Evolutionary conservation across 2,113 vertebrate genomes (phyloP), one percentile per base, ranked within the genome.

Genomic region (Odocoileus hemionus): DNA sequence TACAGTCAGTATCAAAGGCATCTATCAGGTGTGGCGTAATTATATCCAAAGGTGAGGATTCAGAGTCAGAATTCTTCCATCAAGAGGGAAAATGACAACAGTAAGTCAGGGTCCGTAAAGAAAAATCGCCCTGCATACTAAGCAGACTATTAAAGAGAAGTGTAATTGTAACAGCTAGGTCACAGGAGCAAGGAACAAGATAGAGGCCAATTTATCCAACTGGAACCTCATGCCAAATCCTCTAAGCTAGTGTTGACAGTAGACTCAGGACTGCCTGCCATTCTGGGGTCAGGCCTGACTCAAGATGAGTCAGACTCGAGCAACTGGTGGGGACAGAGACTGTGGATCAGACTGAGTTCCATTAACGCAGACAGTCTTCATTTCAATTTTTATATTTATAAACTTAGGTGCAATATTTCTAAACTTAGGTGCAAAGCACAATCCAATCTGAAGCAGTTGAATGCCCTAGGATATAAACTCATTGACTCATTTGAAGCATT

Each of bases 311-410:
- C 55, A 74, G 45, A 36, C 15, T 25, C 6, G 4, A 92, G 25
- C 14, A 87, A 52, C 21, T 45, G 39, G 64, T 14, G 52, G 36
- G 79, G 36, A 28, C 14, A 87, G 52, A 55, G 21, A 64, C 12
- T 57, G 0, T 36, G 2, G 50, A 52, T 70, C 33, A 67, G 19
- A 58, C 5, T 33, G n/a, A 89, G 19, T 86, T 84, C 26, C 70
- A 88, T 25, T 89, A 88, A 93, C 8, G 17, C 26, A 79, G 25
- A 17, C 16, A 83, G 64, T 3, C 39, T 93, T 87, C 78, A 86
- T 86, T 87, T 60, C 57, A 87, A 95, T 90, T 15, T 52, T 52
- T 26, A 93, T 50, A 86, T 82, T 91, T 94, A 93, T 80, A 90
- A 91, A 60, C 3, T 30, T 19, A 80, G 89, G 19, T 52, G 61